Evolutionary conservation across 1,140 invertebrate genomes (phyloP), one percentile per base, ranked within the genome.

Genomic region (Lethrus apterus): DNA sequence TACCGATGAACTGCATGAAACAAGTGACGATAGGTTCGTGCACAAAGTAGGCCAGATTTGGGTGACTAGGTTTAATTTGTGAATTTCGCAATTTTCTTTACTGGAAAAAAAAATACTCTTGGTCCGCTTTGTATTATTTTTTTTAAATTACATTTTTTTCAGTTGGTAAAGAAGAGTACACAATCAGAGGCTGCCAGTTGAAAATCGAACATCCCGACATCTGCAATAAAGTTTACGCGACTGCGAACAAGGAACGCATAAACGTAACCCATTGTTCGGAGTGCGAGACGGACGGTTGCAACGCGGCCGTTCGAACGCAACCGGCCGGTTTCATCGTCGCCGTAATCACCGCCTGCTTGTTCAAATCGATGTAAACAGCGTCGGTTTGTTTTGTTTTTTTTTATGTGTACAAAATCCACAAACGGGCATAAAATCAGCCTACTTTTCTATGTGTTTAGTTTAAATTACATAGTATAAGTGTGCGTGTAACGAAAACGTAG

Each of bases 191-290:
- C 3, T 38, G 35, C 10, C 35, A 38, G 24, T 8, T 38, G n/a
- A 13, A 38, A 3, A 38, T 18, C 20, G 35, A 21, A 18, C 18
- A 38, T n/a, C 35, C 18, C 10, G 18, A 38, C 18, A 38, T 38
- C 24, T 38, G 35, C 18, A 38, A 10, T 0, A 21, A 21, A 21
- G 35, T 38, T 7, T 11, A 10, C 3, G 13, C 20, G 0, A 21
- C 20, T 7, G 24, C 19, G 3, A 20, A 38, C 9, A 18, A 21
- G 3, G 19, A 20, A n/a, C 20, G 24, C 13, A 38, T 38, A 15
- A 38, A 38, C 19, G 35, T 38, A 8, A 38, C 35, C 18, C 35
- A 38, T 8, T 38, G 35, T 19, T 38, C 35, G 20, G 10, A 21
- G 3, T 38, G 35, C 35, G n/a, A 21, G 20, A 15, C 35, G 7